Base-by-base conservation (phyloP, 1,140 invertebrate genomes). In the Dreissena rostriformis region DNA sequence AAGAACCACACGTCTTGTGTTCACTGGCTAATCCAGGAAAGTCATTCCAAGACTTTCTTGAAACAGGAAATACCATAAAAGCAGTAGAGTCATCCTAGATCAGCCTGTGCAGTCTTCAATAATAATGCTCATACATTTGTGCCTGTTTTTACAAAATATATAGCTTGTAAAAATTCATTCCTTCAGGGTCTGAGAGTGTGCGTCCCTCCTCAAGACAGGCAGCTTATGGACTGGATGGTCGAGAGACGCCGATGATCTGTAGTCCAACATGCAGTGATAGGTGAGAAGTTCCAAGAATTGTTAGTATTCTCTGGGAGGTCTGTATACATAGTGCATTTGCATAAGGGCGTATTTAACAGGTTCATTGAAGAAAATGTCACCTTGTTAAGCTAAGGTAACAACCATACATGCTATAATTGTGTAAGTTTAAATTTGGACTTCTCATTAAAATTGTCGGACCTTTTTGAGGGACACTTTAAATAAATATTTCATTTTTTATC, bases 221-320 rank as follows among this genome's bases (percentile, higher is more conserved):
- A 67, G 87, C 86, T 15, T 39, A 29, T 29, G 86, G 87, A 22
- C 70, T 74, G 29, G 88, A 91, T 86, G 91, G 91, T 15, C 82
- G 87, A 75, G 89, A 91, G 55, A 92, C 91, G 29, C 91, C 91
- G 1, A 87, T 90, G 82, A 85, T 88, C 11, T 84, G 84, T 52
- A 86, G 79, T 66, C 72, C 87, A 0, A 83, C 83, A 55, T 83
- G 86, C 26, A 89, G 86, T 86, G 89, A 90, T 63, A 89, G 85
- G 88, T 84, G 28, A 63, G 67, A 68, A 12, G 29, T 61, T 61
- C 39, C 39, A n/a, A n/a, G n/a, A n/a, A n/a, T n/a, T n/a, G n/a
- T n/a, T 39, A 5, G 2, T 39, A 5, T 39, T 39, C 39, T 39
- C 39, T 5, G 39, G 39, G 39, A 39, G 39, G 39, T 39, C 39